Conservation (phyloP, 2,797 vertebrate species). For the Australoheros facetus region DNA sequence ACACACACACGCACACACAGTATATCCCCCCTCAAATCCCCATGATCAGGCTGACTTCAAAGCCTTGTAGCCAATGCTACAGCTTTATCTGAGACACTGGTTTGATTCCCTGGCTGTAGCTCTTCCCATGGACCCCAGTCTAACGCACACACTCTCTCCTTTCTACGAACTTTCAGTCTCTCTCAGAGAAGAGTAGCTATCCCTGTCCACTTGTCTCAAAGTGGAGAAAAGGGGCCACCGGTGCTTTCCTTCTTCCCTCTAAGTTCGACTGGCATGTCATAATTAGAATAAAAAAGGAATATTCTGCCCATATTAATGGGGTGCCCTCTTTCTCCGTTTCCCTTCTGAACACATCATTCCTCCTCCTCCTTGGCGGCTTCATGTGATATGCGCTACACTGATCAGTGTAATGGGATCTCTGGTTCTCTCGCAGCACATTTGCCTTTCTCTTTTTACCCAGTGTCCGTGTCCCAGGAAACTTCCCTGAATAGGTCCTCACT, state of each 20-base stretch:
- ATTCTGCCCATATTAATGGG: slow-evolving; percentile 69
- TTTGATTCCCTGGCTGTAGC: slow-evolving; percentile 66
- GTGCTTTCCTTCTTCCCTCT: slow-evolving; percentile 27
- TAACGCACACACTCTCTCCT: not conserved
- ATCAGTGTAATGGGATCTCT: slow-evolving; percentile 66
- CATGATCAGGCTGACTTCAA: slow-evolving; percentile 74
- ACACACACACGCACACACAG: slow-evolving; percentile 22
- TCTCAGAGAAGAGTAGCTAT: slow-evolving; percentile 27
- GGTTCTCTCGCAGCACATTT: slow-evolving; percentile 65
- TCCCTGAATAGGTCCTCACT: slow-evolving; percentile 49
- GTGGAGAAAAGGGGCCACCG: slow-evolving; percentile 42
- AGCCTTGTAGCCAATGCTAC: slow-evolving; percentile 67
- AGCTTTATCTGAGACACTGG: slow-evolving; percentile 71
- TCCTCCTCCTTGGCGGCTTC: slow-evolving; percentile 21
- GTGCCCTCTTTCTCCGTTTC: slow-evolving; percentile 31
- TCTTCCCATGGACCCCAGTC: slow-evolving; percentile 67
- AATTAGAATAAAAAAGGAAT: slow-evolving; percentile 75
- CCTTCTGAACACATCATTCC: slow-evolving; percentile 37
- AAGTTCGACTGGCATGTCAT: slow-evolving; percentile 46
- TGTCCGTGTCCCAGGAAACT: slow-evolving; percentile 48
- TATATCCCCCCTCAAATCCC: slow-evolving; percentile 51
- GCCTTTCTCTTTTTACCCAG: slow-evolving; percentile 70
- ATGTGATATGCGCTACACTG: slow-evolving; percentile 53
- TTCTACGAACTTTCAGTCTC: slow-evolving; percentile 25
- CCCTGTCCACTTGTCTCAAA: slow-evolving; percentile 26